Percentiles rank a stretch among this genome's conserved stretches.
These are phyloP conservation scores for Lynx canadensis DNA, from an alignment of 2,113 vertebrate species.

Conservation along the genomic window DNA sequence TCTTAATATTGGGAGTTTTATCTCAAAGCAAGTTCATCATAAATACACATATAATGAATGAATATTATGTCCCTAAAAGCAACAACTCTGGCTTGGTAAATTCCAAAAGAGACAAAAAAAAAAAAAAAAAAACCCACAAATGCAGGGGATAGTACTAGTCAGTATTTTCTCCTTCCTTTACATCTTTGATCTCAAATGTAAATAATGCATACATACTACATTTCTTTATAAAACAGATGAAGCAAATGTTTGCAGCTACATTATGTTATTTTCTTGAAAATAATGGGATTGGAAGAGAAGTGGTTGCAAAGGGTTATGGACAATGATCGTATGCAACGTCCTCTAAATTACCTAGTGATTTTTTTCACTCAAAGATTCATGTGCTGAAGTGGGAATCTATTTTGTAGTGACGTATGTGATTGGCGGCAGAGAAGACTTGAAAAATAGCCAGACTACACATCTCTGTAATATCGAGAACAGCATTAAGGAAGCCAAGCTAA, in stretches of 20 bases:
- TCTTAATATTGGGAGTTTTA: not conserved
- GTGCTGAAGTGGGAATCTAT: not conserved
- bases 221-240: not conserved
- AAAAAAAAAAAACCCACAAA: not conserved
- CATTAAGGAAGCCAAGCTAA: not conserved
- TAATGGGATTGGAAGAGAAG: not conserved
- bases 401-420: not conserved
- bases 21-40: slow-evolving; percentile 13
- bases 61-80: not conserved
- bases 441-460: not conserved
- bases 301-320: not conserved
- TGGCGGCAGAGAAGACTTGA: not conserved
- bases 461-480: not conserved
- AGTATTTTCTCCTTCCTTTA: not conserved
- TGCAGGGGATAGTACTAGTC: not conserved
- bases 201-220: not conserved
- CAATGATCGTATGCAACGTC: not conserved
- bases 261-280: not conserved
- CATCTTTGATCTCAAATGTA: not conserved
- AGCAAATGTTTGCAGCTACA: not conserved
- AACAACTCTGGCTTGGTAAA: not conserved
- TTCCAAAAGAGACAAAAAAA: not conserved
- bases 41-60: not conserved
- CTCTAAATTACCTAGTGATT: not conserved
- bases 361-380: not conserved